Conservation (phyloP, 2,113 vertebrate species). For the Oncorhynchus gorbuscha region DNA sequence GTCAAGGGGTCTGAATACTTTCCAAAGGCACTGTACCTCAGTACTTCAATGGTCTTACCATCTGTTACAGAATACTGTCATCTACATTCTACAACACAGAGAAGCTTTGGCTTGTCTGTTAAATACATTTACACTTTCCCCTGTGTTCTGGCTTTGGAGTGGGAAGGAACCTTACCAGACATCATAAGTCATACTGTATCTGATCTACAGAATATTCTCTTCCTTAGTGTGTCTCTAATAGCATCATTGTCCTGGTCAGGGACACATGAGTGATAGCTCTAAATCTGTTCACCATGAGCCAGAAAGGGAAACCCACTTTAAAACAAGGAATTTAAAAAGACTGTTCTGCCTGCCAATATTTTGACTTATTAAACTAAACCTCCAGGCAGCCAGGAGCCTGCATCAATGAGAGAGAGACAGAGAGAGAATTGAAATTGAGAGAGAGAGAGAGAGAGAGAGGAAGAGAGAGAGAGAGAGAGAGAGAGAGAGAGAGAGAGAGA, state of each 20-base stretch:
- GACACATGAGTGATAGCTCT: constrained; percentile 57
- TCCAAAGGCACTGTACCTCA: no score
- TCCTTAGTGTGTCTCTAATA: constrained; percentile 47
- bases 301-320: constrained; percentile 46
- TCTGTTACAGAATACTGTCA: constrained; percentile 42
- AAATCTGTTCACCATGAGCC: constrained; percentile 44
- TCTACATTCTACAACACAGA: constrained; percentile 33
- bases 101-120: constrained; percentile 24
- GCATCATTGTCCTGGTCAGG: constrained; percentile 56
- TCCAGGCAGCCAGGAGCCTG: constrained; percentile 38
- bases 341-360: constrained; percentile 62
- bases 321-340: constrained; percentile 49
- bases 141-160: no score
- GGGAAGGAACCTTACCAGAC: constrained; percentile 32
- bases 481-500: no score
- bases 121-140: no score
- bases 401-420: no score
- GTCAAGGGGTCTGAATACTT: no score
- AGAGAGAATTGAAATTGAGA: no score
- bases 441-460: no score
- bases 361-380: constrained; percentile 67
- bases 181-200: constrained; percentile 13
- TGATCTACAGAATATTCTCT: constrained; percentile 49
- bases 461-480: no score
- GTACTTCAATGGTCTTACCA: constrained; percentile 42